Evolutionary conservation across 2,113 vertebrate genomes (phyloP), one percentile per base, ranked within the genome.

Genomic region (Phocoena sinus): DNA sequence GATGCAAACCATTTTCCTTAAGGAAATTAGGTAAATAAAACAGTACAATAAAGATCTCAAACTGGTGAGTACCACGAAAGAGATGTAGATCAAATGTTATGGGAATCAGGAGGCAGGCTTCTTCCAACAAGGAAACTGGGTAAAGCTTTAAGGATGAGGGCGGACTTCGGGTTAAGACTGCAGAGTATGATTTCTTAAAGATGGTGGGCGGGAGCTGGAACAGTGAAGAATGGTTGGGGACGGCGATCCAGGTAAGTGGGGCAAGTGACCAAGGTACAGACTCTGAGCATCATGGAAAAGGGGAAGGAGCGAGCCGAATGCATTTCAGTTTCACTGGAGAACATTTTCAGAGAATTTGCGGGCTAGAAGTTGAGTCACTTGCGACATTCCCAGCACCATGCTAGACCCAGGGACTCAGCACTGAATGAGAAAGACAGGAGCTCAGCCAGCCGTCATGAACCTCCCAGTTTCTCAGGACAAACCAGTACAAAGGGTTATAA

Each of bases 21-120:
- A 92, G 91, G 38, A 95, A 95, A 56, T 65, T 10, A 87, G 41
- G 11, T 13, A 73, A 60, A 79, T 26, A 91, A 33, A 53, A 36
- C 86, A 38, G 5, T 65, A 26, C 26, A 56, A 36, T 17, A 38
- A 81, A 20, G 25, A 38, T 1, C 20, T 1, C 6, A 44, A 79
- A 89, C 2, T 83, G 26, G 6, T 7, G n/a, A 65, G 41, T 60
- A 18, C 21, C 25, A 11, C 6, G 11, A 60, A 87, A 65, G 53
- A 86, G 31, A 38, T 60, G 8, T 1, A 33, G 44, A 8, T 56
- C 31, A 36, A 73, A 47, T 3, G 28, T 44, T 58, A 31, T 15
- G 21, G 31, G 38, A 50, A 20, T 36, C 1, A 33, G 62, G 76
- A 56, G 21, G 28, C 0, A 23, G 6, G 8, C 11, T 71, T 6